Percentiles rank a stretch among this genome's conserved stretches.
Evolutionary conservation across 2,113 vertebrate genomes (phyloP).

Genomic region (Aphelocoma coerulescens): DNA sequence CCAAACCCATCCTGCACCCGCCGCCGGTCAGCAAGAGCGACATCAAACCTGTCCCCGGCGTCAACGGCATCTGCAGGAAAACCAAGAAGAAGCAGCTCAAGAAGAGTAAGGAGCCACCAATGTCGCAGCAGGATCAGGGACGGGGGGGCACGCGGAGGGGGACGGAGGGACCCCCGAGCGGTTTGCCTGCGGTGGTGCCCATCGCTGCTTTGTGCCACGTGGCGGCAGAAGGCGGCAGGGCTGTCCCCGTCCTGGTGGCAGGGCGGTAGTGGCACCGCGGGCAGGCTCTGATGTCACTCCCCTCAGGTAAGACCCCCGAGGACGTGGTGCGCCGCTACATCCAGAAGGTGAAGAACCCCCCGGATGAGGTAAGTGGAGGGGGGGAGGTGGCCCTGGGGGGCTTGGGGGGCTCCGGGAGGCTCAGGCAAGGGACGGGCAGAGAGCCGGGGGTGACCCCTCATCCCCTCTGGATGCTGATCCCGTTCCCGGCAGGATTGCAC

Average conservation of each 20-base stretch:
- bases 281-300: not conserved
- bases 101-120: conserved; percentile 73
- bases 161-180: not conserved
- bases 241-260: not conserved
- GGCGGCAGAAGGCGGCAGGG: not conserved
- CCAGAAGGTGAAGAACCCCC: conserved; percentile 90
- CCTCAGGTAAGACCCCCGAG: conserved; percentile 89
- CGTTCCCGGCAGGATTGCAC: not conserved
- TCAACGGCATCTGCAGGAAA: conserved; percentile 91
- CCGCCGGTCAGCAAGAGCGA: conserved; percentile 94
- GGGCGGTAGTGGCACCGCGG: rapidly evolving
- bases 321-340: conserved; percentile 92
- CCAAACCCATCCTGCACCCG: conserved; percentile 92
- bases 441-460: rapidly evolving
- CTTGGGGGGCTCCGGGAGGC: not conserved
- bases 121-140: rapidly evolving
- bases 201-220: rapidly evolving
- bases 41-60: conserved; percentile 90
- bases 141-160: rapidly evolving
- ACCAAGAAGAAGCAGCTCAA: conserved; percentile 95
- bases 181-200: rapidly evolving
- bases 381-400: not conserved
- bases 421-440: not conserved
- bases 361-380: conserved; percentile 84
- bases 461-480: rapidly evolving